Percentiles rank a stretch among this genome's conserved stretches.
phyloP scores from a whole-genome alignment of 2,797 vertebrate genomes.

The Eulemur coronatus region DNA sequence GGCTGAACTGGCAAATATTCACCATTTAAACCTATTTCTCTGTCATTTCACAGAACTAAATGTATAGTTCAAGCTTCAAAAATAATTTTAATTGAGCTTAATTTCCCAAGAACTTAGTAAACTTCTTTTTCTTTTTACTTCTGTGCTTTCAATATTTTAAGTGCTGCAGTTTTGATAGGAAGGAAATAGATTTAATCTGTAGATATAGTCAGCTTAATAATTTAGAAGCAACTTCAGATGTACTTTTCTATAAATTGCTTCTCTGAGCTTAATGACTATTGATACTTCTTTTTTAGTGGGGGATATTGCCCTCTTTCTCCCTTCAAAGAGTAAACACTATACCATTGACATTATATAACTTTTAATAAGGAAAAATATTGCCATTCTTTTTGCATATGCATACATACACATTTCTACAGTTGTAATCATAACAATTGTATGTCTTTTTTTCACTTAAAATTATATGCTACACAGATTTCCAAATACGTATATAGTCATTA shows the following conservation, averaged over 20 bases:
- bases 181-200: background rate
- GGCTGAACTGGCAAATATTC: background rate
- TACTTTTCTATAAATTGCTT: background rate
- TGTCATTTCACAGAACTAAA: background rate
- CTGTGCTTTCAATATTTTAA: conserved; percentile 37
- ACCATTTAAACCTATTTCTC: background rate
- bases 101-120: background rate
- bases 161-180: background rate
- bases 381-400: background rate
- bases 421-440: background rate
- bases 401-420: background rate
- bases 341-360: background rate
- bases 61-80: background rate
- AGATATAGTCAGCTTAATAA: background rate
- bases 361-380: background rate
- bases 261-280: conserved; percentile 12
- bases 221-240: conserved; percentile 13
- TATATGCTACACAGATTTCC: background rate
- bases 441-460: background rate
- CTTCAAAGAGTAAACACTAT: background rate
- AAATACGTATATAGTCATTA: background rate
- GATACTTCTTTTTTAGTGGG: background rate
- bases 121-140: background rate
- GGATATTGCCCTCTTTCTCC: background rate
- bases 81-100: background rate